Base-by-base conservation (phyloP, 2,113 vertebrate genomes). In the Eleginops maclovinus region DNA sequence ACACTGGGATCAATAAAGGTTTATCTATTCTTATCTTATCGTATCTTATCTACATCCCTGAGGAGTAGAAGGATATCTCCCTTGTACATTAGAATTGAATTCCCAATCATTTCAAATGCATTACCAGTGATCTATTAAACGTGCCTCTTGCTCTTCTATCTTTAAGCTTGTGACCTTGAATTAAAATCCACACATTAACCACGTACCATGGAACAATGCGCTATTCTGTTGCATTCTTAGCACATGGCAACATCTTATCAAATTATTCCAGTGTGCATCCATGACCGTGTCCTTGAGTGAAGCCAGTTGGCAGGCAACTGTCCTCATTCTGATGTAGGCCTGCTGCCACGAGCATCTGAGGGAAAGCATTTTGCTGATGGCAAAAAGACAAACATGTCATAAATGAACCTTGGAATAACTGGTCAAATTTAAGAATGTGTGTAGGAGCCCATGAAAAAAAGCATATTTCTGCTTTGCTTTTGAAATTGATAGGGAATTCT, bases 201-300 rank as follows among this genome's bases (percentile, higher is more conserved):
- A 31, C 26, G 56, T 19, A 16, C 2, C 50, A 36, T 1, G 61
- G 49, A 70, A 72, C 51, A 59, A 24, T 63, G 26, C 16, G 0
- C 17, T 53, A 53, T 21, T 78, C 31, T 79, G 75, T 58, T 49
- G 43, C 51, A 49, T 26, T 65, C 40, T 21, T 19, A 44, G 56
- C 51, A 54, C 53, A 5, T 5, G 66, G 55, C 59, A 17, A 60
- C 59, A 55, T 80, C 26, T 69, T 58, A 55, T 66, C 53, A 63
- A 71, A 63, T 58, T 5, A 65, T 64, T 64, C 50, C 51, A 72
- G 9, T 65, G 24, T 14, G 44, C 31, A 21, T 59, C 44, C 51
- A 17, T 49, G 24, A 53, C 36, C 43, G 15, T 83, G 78, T 55
- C 64, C 49, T 71, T 74, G 54, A 50, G 19, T 28, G 41, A 73